Evolutionary conservation across 2,113 vertebrate species (phyloP), one percentile per base, ranked within the genome.

Genomic region (Phasianus colchicus): DNA sequence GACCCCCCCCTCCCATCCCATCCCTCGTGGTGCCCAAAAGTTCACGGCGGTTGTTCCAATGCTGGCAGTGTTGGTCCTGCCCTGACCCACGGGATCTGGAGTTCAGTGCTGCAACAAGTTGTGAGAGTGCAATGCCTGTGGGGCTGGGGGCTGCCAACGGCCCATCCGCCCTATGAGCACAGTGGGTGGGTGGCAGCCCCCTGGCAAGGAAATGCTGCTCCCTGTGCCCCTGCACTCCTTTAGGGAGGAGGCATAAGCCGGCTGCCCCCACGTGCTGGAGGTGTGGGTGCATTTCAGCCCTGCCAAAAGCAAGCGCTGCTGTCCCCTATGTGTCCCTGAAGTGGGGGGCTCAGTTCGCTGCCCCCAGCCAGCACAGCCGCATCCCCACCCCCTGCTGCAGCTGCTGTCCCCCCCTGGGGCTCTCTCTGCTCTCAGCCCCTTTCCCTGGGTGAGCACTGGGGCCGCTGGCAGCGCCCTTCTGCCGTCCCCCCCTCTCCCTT

Each of bases 1-100:
- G 45, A 47, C 19, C 45, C 45, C 43, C 43, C 45, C 45, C 19
- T 18, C 45, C 45, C 45, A 45, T 45, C 18, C 45, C 45, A 9
- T 18, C 45, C 19, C 7, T 15, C 43, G 45, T 45, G 45, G 45
- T 45, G 18, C 45, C 36, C 5, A 63, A 74, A 21, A 43, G 42
- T 4, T 25, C 8, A 0, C 3, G 9, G 76, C 15, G 25, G 25
- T 6, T 58, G 3, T 7, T 34, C 17, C 19, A 1, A 30, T 10
- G 43, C 43, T 5, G 69, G 61, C 19, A 2, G 45, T 9, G 2
- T n/a, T 82, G 48, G 17, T 34, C 66, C 5, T 2, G 34, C 32
- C 38, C 8, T 15, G 4, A 3, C 66, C 78, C 79, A 3, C 4
- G 57, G 11, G 34, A 65, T 72, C 84, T 32, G 6, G 72, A 64